Conservation (phyloP, 2,888 invertebrate genomes). For the Myopa tessellatipennis region DNA sequence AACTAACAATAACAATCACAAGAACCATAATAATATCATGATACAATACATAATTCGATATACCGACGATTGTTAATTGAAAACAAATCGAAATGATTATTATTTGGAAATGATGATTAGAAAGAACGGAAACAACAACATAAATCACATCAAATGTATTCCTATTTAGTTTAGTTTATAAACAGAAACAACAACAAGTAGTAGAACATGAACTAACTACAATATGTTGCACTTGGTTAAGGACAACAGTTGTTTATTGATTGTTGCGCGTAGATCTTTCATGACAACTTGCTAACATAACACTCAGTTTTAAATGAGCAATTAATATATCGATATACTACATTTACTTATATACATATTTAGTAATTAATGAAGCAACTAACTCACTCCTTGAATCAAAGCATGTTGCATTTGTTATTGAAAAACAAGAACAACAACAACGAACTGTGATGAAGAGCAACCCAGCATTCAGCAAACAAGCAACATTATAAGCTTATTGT, state of each 20-base stretch:
- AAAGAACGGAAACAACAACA: conserved; percentile 27
- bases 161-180: conserved; percentile 34
- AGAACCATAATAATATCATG: too few species aligned
- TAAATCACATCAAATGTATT: conserved; percentile 43
- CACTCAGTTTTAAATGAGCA: background rate
- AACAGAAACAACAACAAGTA: background rate
- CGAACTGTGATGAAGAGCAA: conserved; percentile 34
- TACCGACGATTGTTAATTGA: too few species aligned
- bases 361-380: too few species aligned
- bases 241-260: background rate
- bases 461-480: conserved; percentile 27
- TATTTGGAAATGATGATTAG: conserved; percentile 7
- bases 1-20: too few species aligned
- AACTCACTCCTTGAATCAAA: conserved; percentile 33
- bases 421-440: conserved; percentile 41
- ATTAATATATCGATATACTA: background rate
- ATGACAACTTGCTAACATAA: background rate
- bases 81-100: background rate
- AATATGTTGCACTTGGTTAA: conserved; percentile 5
- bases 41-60: too few species aligned
- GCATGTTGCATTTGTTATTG: conserved; percentile 29
- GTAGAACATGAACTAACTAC: background rate
- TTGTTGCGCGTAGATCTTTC: too few species aligned
- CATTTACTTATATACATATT: conserved; percentile 52
- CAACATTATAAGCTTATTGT: background rate